phyloP scores from a whole-genome alignment of 2,888 invertebrate species.

The Dendrolimus houi region DNA sequence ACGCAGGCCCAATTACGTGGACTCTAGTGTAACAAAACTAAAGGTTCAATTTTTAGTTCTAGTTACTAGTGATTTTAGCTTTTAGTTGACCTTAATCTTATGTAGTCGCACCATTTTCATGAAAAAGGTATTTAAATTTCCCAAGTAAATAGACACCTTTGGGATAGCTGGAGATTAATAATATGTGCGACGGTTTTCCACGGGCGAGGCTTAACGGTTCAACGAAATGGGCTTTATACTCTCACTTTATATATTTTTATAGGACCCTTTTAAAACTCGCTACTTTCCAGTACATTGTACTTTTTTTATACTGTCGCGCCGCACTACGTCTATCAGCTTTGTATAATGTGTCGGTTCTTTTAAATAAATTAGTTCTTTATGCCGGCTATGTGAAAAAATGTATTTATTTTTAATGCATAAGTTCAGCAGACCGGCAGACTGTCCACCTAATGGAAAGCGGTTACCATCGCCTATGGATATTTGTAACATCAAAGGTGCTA shows the following conservation, averaged over 20 bases:
- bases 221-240: not conserved
- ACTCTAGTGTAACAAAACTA: too few species aligned
- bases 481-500: too few species aligned
- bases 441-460: too few species aligned
- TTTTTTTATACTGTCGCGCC: not conserved
- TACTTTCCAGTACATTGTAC: not conserved
- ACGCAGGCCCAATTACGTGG: too few species aligned
- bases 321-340: not conserved
- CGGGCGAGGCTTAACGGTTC: not conserved
- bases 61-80: too few species aligned
- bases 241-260: not conserved
- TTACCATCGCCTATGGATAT: too few species aligned
- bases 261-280: not conserved
- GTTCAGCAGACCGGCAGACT: too few species aligned
- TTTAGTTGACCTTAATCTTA: not conserved
- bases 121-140: not conserved
- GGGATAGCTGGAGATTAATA: not conserved
- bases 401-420: too few species aligned
- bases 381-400: too few species aligned
- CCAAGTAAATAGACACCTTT: not conserved
- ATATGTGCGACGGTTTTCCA: not conserved
- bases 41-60: too few species aligned
- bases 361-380: conserved; percentile 16
- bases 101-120: not conserved
- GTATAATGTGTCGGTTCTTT: not conserved